Conservation (phyloP, 2,113 vertebrate genomes). For the Kryptolebias marmoratus region DNA sequence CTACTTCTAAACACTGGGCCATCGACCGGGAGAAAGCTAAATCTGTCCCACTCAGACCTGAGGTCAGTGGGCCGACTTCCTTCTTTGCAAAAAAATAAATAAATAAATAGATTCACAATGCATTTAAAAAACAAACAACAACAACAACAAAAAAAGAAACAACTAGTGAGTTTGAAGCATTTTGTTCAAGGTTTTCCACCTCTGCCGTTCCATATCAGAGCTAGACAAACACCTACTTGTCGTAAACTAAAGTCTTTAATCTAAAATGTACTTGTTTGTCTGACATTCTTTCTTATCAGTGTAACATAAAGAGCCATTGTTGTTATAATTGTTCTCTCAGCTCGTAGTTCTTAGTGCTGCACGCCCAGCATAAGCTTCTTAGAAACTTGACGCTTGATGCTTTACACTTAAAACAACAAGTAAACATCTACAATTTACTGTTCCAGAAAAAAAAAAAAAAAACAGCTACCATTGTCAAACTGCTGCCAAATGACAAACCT, state of each 20-base stretch:
- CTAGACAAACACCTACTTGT: background rate
- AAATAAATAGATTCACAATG: background rate
- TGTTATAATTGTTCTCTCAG: background rate
- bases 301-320: background rate
- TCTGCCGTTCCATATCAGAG: background rate
- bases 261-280: background rate
- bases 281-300: background rate
- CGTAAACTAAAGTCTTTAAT: background rate
- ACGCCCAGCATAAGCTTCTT: conserved; percentile 47
- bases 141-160: background rate
- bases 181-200: background rate
- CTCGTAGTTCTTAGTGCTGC: conserved; percentile 3
- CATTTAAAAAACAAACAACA: background rate
- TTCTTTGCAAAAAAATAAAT: too few relatives aligned
- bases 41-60: conserved; percentile 20
- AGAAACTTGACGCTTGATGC: conserved; percentile 24
- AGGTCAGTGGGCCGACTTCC: conserved; percentile 12
- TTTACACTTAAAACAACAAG: background rate
- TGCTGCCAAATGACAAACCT: conserved; percentile 26
- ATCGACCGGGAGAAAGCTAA: conserved; percentile 14
- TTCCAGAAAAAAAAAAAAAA: background rate
- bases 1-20: conserved; percentile 28
- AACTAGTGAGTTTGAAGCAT: background rate
- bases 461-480: background rate
- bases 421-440: background rate